These are phyloP conservation scores for Galeopterus variegatus DNA, from an alignment of 2,113 vertebrate genomes.

Conservation along the genomic window DNA sequence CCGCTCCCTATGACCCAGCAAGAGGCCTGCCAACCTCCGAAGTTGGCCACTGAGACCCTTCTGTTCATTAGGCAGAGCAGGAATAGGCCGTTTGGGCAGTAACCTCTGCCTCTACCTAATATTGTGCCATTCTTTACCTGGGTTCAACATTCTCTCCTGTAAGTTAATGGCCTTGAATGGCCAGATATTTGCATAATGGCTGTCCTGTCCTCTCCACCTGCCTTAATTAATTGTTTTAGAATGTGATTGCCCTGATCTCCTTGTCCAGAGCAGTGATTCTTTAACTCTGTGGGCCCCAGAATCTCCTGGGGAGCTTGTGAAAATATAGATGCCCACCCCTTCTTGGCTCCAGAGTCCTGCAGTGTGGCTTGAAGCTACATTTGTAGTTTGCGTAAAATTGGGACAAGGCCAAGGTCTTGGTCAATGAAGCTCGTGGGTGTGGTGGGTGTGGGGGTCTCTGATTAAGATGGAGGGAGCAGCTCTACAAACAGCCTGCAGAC, in stretches of 20 bases:
- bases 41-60: not conserved
- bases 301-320: not conserved
- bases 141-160: not conserved
- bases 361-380: not conserved
- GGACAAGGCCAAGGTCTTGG: not conserved
- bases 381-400: rapidly evolving
- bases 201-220: not conserved
- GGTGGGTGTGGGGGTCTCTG: too few relatives aligned
- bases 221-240: not conserved
- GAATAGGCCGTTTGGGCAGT: not conserved
- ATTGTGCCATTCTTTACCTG: not conserved
- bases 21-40: not conserved
- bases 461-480: not conserved
- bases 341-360: not conserved
- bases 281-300: not conserved
- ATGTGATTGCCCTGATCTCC: not conserved
- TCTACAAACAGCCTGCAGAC: not conserved
- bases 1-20: not conserved
- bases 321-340: not conserved
- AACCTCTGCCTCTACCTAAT: not conserved
- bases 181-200: conserved; percentile 12
- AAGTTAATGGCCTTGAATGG: not conserved
- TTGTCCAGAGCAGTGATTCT: not conserved
- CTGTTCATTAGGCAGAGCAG: not conserved
- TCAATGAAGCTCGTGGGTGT: rapidly evolving